phyloP scores from a whole-genome alignment of 2,797 vertebrate species.

The Oophaga sylvatica region DNA sequence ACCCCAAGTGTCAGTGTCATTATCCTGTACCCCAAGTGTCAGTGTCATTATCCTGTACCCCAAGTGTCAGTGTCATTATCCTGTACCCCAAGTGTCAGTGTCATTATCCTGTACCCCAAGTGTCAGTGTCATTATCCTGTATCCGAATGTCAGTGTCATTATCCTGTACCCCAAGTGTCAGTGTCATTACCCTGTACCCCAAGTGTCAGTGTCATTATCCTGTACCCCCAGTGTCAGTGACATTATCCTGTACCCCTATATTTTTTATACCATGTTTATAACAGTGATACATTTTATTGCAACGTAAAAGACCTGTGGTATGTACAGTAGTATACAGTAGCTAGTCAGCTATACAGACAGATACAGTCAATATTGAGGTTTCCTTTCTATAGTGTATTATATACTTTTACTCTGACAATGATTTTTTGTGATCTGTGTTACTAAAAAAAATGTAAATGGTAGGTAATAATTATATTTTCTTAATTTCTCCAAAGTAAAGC shows the following conservation, averaged over 20 bases:
- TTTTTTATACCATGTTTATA: too few relatives aligned
- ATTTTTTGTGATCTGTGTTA: too few relatives aligned
- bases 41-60: background rate
- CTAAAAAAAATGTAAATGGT: too few relatives aligned
- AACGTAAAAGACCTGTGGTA: too few relatives aligned
- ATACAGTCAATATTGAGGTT: too few relatives aligned
- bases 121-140: background rate
- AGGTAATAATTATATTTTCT: background rate
- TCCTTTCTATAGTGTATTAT: too few relatives aligned
- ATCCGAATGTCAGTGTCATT: background rate
- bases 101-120: background rate
- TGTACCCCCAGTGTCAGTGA: background rate
- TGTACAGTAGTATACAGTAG: too few relatives aligned
- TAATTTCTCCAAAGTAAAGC: background rate
- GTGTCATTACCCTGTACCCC: background rate
- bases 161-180: background rate
- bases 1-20: background rate
- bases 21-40: too few relatives aligned
- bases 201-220: too few relatives aligned
- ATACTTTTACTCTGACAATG: too few relatives aligned
- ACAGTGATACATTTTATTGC: background rate
- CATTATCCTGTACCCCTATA: background rate
- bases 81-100: too few relatives aligned
- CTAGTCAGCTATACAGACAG: too few relatives aligned
- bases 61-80: background rate